Conservation (phyloP, 1,140 invertebrate species). For the Anastrepha obliqua region DNA sequence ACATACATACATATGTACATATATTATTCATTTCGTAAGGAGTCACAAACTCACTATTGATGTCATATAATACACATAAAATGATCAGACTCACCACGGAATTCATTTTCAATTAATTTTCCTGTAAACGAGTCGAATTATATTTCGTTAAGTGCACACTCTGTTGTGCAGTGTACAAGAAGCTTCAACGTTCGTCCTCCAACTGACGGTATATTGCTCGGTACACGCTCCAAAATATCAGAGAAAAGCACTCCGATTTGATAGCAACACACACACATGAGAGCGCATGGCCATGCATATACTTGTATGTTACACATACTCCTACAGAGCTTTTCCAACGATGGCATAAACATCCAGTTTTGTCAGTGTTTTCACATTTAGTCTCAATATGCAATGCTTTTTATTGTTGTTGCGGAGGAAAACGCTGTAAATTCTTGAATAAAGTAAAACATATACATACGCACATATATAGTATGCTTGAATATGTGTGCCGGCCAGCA, state of each 20-base stretch:
- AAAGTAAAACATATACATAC: background rate
- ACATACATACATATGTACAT: too few species aligned
- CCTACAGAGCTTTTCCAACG: constrained; percentile 1
- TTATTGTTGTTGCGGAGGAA: constrained; percentile 37
- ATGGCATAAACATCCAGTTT: constrained; percentile 41
- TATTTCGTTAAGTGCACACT: background rate
- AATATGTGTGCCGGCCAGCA: too few species aligned
- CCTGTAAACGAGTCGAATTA: background rate
- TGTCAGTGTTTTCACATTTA: background rate
- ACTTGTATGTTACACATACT: background rate
- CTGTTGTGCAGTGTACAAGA: background rate
- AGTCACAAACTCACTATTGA: too few species aligned
- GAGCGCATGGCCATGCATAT: background rate
- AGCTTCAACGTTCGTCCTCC: constrained; percentile 35
- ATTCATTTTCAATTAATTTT: background rate
- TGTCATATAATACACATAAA: too few species aligned
- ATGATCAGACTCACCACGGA: background rate
- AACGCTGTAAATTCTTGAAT: constrained; percentile 25
- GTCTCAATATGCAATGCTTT: background rate
- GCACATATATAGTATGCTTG: too few species aligned
- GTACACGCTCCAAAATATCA: constrained; percentile 37
- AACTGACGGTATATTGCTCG: background rate
- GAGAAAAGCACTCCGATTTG: background rate
- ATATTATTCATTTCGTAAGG: too few species aligned
- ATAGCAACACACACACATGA: background rate